Percentiles rank a stretch among this genome's conserved stretches.
phyloP scores from a whole-genome alignment of 2,888 invertebrate genomes.

The Drosophila greeni region DNA sequence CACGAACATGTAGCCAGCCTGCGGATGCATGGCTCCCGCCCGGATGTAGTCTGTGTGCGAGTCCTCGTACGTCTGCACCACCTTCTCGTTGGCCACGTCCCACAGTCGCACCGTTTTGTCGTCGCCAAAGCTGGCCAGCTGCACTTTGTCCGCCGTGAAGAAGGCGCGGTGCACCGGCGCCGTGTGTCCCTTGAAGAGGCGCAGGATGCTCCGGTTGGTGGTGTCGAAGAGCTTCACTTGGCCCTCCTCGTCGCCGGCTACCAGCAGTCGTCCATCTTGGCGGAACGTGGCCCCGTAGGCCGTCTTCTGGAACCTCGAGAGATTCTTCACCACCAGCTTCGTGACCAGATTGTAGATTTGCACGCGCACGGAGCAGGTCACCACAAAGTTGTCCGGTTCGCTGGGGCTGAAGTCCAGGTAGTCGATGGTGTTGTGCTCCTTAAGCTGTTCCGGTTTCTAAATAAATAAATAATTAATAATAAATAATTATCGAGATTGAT shows the following conservation, averaged over 20 bases:
- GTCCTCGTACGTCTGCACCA: constrained; percentile 83
- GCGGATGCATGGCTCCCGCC: constrained; percentile 89
- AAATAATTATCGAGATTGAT: no score
- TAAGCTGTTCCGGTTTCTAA: constrained; percentile 90
- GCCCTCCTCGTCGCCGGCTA: constrained; percentile 94
- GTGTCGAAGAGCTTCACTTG: constrained; percentile 93
- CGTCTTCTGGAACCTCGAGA: constrained; percentile 89
- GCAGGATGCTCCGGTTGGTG: constrained; percentile 87
- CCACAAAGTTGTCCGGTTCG: constrained; percentile 93
- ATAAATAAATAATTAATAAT: no score
- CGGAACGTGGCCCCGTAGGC: constrained; percentile 93
- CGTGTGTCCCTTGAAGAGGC: constrained; percentile 91
- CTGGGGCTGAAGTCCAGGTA: constrained; percentile 93
- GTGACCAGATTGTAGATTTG: constrained; percentile 92
- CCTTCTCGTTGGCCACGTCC: constrained; percentile 92
- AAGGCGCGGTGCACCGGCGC: constrained; percentile 88
- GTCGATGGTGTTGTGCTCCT: constrained; percentile 95
- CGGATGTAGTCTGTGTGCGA: constrained; percentile 89
- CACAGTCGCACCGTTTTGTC: constrained; percentile 92
- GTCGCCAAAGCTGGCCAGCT: constrained; percentile 93
- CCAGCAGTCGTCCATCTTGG: constrained; percentile 88
- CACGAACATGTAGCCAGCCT: constrained; percentile 86
- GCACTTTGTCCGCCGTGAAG: constrained; percentile 88
- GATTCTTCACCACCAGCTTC: constrained; percentile 88
- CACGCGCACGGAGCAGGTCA: constrained; percentile 94